Evolutionary conservation across 2,113 vertebrate genomes (phyloP).

Genomic region (Lampris incognitus): DNA sequence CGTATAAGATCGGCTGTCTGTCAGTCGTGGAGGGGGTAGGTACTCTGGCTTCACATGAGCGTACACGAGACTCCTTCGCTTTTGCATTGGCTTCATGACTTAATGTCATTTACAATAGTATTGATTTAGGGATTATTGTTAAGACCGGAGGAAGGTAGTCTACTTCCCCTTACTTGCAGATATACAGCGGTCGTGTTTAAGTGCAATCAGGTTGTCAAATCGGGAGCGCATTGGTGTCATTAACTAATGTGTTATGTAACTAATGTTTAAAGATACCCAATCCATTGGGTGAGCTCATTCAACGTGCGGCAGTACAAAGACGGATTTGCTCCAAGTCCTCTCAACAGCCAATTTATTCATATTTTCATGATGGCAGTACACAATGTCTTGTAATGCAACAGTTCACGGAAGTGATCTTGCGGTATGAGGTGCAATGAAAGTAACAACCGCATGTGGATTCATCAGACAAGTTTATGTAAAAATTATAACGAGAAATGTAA

Average conservation of each 20-base stretch:
- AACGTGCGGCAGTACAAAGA: neutral
- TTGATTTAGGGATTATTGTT: too few relatives aligned
- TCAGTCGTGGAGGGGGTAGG: constrained; percentile 76
- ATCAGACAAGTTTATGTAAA: neutral
- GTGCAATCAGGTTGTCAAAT: neutral
- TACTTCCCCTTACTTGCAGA: too few relatives aligned
- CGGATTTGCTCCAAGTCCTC: neutral
- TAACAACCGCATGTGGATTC: too few relatives aligned
- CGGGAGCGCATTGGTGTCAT: too few relatives aligned
- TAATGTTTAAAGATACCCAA: neutral
- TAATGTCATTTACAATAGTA: neutral
- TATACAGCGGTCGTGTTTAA: too few relatives aligned
- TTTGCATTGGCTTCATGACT: neutral
- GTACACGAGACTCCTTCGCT: constrained; percentile 43
- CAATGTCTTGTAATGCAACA: neutral
- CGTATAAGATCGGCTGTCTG: constrained; percentile 55
- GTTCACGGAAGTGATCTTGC: neutral
- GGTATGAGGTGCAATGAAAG: too few relatives aligned
- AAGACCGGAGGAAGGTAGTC: too few relatives aligned
- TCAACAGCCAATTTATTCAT: neutral
- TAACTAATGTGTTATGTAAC: neutral
- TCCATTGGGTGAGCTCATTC: neutral
- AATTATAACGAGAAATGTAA: neutral
- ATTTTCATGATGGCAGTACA: neutral
- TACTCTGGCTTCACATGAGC: constrained; percentile 46